A percentile compares a stretch with the other conserved stretches of the same genome.
Evolutionary conservation across 23 tunicate genomes (phyloP).

Genomic region (Aplidium turbinatum): DNA sequence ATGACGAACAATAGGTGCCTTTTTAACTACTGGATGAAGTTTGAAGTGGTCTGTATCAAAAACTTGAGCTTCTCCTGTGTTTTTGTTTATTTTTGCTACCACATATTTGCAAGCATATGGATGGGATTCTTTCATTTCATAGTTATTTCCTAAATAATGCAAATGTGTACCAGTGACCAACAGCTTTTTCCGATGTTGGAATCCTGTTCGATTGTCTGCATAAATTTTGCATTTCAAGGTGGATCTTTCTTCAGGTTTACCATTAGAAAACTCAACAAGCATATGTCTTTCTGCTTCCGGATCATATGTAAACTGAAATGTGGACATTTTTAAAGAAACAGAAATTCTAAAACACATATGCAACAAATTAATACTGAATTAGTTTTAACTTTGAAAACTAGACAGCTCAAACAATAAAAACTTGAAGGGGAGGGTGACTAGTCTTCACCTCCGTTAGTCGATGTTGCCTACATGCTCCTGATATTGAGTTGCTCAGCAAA

Average conservation of each 20-base stretch:
- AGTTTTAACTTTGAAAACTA: no score
- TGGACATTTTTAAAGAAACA: no score
- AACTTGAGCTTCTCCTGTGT: slow-evolving; percentile 33
- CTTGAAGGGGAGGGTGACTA: no score
- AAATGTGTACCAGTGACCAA: slow-evolving; percentile 31
- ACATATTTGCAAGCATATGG: slow-evolving; percentile 45
- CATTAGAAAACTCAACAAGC: slow-evolving; percentile 44
- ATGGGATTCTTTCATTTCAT: not conserved
- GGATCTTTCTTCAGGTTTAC: slow-evolving; percentile 12
- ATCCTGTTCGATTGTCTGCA: slow-evolving; percentile 10
- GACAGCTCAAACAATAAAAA: no score
- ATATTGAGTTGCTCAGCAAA: no score
- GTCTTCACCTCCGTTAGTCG: no score
- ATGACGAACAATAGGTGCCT: not conserved
- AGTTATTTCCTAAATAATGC: slow-evolving; percentile 48
- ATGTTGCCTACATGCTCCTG: no score
- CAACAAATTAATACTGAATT: no score
- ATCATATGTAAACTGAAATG: slow-evolving; percentile 13
- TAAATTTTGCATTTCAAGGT: slow-evolving; percentile 8
- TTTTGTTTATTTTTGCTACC: slow-evolving; percentile 30
- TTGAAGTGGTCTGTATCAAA: slow-evolving; percentile 37
- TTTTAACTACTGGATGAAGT: slow-evolving; percentile 9
- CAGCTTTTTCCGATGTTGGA: slow-evolving; percentile 18
- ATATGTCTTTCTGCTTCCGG: slow-evolving; percentile 27
- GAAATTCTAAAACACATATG: no score